Conservation (phyloP, 1,140 invertebrate genomes). For the Ylistrum balloti region DNA sequence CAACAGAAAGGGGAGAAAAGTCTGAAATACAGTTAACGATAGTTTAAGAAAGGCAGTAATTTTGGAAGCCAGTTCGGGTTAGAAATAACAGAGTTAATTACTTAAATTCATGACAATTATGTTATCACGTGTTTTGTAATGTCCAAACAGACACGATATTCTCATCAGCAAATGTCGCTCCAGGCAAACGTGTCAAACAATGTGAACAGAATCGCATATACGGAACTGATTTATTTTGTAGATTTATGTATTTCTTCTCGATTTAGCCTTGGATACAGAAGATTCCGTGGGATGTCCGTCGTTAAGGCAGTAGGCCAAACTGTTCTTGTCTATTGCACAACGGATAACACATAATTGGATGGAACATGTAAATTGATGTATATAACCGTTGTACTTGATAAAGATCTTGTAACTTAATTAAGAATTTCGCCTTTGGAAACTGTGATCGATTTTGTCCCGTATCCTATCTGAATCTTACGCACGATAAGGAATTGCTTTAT, state of each 20-base stretch:
- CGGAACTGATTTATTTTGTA: background rate
- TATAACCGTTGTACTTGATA: background rate
- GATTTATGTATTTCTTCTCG: background rate
- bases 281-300: background rate
- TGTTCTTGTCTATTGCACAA: background rate
- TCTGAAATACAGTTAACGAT: background rate
- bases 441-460: background rate
- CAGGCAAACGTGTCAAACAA: background rate
- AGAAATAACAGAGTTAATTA: background rate
- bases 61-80: background rate
- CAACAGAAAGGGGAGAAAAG: background rate
- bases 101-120: too few relatives aligned
- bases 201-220: background rate
- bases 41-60: background rate
- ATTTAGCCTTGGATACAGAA: background rate
- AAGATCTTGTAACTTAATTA: background rate
- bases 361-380: background rate
- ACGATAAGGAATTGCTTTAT: background rate
- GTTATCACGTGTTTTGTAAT: background rate
- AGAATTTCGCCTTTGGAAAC: background rate
- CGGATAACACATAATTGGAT: background rate
- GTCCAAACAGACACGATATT: background rate
- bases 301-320: background rate
- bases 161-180: background rate
- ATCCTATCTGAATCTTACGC: background rate